A percentile compares a stretch with the other conserved stretches of the same genome.
These are phyloP conservation scores for Lepidurus apus DNA, from an alignment of 1,140 invertebrate species.

Conservation along the genomic window DNA sequence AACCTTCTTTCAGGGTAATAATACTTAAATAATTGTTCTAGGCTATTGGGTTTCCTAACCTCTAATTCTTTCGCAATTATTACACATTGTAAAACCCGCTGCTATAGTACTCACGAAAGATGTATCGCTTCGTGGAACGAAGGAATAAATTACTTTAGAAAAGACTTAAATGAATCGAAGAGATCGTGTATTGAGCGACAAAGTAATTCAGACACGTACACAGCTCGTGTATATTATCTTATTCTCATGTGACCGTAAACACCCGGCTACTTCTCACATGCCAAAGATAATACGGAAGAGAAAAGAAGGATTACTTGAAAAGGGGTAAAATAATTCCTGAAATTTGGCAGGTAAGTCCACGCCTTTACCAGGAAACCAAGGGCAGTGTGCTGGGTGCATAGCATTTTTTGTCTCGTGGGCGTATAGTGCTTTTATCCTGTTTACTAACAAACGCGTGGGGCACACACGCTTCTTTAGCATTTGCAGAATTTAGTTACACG, in stretches of 20 bases:
- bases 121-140: no score
- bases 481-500: neutral
- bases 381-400: neutral
- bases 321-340: neutral
- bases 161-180: no score
- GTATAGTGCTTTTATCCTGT: neutral
- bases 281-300: conserved; percentile 5
- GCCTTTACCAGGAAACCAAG: no score
- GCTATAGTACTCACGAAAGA: no score
- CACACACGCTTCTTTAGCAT: neutral
- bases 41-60: no score
- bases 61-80: no score
- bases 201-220: no score
- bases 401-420: neutral
- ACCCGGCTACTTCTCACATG: neutral
- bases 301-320: neutral
- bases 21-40: no score
- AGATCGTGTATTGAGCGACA: no score
- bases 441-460: neutral
- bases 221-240: neutral
- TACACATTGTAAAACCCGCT: no score
- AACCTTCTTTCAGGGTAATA: neutral
- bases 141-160: no score
- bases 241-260: neutral
- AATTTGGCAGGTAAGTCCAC: neutral